phyloP scores from a whole-genome alignment of 2,888 invertebrate species.

The Galerucella pusilla region DNA sequence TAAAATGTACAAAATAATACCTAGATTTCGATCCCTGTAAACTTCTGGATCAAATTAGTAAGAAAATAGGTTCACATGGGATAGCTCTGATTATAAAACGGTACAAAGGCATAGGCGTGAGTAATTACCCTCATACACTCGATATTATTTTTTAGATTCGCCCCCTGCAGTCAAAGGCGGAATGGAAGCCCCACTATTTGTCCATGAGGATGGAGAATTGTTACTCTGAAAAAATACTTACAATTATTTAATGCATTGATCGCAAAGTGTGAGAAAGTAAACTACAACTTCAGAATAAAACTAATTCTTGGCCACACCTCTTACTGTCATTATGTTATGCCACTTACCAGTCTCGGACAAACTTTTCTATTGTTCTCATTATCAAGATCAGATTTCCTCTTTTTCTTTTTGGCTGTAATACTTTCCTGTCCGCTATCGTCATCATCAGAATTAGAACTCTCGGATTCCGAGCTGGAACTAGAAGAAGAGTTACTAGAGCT shows the following conservation, averaged over 20 bases:
- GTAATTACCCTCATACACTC: slow-evolving; percentile 26
- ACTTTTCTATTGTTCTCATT: slow-evolving; percentile 58
- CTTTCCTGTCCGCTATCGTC: slow-evolving; percentile 90
- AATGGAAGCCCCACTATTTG: slow-evolving; percentile 53
- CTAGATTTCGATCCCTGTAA: slow-evolving; percentile 29
- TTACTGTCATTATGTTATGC: not conserved
- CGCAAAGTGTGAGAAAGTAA: too few species aligned
- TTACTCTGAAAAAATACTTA: slow-evolving; percentile 42
- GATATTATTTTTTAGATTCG: slow-evolving; percentile 28
- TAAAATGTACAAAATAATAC: slow-evolving; percentile 40
- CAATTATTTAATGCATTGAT: slow-evolving; percentile 3
- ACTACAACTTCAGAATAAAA: too few species aligned
- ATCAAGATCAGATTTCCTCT: slow-evolving; percentile 69
- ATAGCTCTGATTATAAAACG: slow-evolving; percentile 31
- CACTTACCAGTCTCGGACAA: slow-evolving; percentile 53
- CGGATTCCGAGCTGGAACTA: slow-evolving; percentile 67
- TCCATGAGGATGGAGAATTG: slow-evolving; percentile 46
- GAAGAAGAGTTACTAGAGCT: slow-evolving; percentile 91
- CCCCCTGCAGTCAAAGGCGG: slow-evolving; percentile 39
- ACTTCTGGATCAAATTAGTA: slow-evolving; percentile 32
- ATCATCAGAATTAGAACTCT: slow-evolving; percentile 66
- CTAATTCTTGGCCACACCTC: too few species aligned
- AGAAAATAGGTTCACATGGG: slow-evolving; percentile 34
- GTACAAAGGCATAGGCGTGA: slow-evolving; percentile 33
- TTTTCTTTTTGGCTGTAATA: slow-evolving; percentile 85